A percentile compares a stretch with the other conserved stretches of the same genome.
phyloP scores from a whole-genome alignment of 2,888 invertebrate species.

The Tyria jacobaeae region DNA sequence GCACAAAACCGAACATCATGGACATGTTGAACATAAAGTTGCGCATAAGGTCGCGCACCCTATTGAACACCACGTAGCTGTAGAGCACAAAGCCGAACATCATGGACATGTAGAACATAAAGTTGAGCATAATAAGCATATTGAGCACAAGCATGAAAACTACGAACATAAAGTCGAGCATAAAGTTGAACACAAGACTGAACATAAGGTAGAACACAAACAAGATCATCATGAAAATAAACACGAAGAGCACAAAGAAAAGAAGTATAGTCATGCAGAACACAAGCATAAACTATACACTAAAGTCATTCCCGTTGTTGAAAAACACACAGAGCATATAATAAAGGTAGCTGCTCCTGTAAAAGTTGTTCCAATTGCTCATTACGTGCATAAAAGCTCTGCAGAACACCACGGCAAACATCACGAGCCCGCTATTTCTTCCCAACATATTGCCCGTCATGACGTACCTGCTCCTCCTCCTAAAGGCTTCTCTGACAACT shows the following conservation, averaged over 20 bases:
- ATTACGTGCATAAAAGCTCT: constrained; percentile 42
- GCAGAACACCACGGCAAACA: constrained; percentile 33
- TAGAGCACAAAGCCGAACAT: constrained; percentile 26
- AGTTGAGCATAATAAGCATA: constrained; percentile 12
- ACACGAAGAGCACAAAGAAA: constrained; percentile 8
- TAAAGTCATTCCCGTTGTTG: constrained; percentile 33
- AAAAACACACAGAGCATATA: constrained; percentile 27
- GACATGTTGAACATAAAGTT: constrained; percentile 8
- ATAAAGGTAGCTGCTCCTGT: constrained; percentile 22
- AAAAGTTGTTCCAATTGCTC: constrained; percentile 44
- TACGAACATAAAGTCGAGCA: constrained; percentile 22
- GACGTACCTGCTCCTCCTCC: constrained; percentile 62
- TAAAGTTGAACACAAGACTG: constrained; percentile 20
- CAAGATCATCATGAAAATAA: constrained; percentile 17
- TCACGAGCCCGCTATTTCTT: constrained; percentile 59
- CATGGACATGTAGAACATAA: constrained; percentile 22
- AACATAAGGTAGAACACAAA: constrained; percentile 25
- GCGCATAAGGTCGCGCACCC: constrained; percentile 24
- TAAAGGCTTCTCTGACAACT: constrained; percentile 51
- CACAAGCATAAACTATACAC: constrained; percentile 2
- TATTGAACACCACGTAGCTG: constrained; percentile 16
- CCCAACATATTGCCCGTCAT: constrained; percentile 70
- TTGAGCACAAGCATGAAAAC: neutral
- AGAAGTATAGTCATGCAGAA: constrained; percentile 10
- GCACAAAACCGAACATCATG: constrained; percentile 6